These are phyloP conservation scores for Odontocerum albicorne DNA, from an alignment of 2,888 invertebrate genomes.

Conservation along the genomic window DNA sequence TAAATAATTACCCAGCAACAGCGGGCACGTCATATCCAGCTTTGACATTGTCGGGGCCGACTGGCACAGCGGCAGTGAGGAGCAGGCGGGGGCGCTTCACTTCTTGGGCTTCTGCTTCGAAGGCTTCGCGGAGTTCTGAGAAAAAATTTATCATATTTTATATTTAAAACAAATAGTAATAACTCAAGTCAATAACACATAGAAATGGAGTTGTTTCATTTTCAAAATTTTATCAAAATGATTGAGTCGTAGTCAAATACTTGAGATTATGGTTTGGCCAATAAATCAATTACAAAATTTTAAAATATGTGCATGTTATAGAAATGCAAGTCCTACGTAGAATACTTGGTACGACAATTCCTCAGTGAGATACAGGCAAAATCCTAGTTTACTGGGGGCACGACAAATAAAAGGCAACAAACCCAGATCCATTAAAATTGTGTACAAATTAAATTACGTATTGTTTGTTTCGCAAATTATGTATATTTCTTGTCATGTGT, in stretches of 20 bases:
- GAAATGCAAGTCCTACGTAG: too few species aligned
- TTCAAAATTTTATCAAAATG: neutral
- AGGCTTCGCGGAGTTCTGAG: constrained; percentile 85
- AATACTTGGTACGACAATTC: too few species aligned
- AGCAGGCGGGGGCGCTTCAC: constrained; percentile 80
- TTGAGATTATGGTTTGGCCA: too few species aligned
- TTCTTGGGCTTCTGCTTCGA: constrained; percentile 92
- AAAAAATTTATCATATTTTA: neutral
- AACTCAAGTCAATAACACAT: neutral
- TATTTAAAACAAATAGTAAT: neutral
- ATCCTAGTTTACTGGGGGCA: too few species aligned
- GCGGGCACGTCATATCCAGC: constrained; percentile 92
- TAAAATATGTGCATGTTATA: too few species aligned
- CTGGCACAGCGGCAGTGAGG: constrained; percentile 88
- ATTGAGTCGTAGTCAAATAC: neutral
- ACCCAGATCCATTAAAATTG: too few species aligned
- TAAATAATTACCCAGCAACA: constrained; percentile 67
- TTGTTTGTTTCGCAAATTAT: too few species aligned
- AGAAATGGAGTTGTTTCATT: neutral
- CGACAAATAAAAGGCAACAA: too few species aligned
- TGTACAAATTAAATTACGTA: too few species aligned
- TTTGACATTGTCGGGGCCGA: constrained; percentile 90
- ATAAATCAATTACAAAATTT: too few species aligned
- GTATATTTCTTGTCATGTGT: too few species aligned
- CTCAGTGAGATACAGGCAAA: too few species aligned